Conservation (phyloP, 2,888 invertebrate species). For the Ametastegia equiseti region DNA sequence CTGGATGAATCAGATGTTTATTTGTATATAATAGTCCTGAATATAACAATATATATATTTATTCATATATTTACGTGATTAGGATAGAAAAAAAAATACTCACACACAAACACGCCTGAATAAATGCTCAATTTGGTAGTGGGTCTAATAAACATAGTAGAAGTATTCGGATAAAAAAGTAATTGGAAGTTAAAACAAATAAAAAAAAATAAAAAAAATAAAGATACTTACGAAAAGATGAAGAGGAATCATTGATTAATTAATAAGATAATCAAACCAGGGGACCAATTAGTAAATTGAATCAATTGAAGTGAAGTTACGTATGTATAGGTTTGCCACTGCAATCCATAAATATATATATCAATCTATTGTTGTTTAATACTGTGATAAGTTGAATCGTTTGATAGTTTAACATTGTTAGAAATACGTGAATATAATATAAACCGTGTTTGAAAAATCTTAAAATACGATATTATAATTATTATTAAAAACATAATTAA, state of each 20-base stretch:
- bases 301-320: too few relatives aligned
- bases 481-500: background rate
- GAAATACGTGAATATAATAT: background rate
- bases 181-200: background rate
- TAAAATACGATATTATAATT: background rate
- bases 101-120: slow-evolving; percentile 53
- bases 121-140: slow-evolving; percentile 57
- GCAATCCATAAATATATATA: background rate
- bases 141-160: too few relatives aligned
- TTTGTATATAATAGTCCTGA: background rate
- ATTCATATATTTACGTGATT: background rate
- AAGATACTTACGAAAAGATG: too few relatives aligned
- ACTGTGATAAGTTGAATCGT: slow-evolving; percentile 6
- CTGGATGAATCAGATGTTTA: background rate
- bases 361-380: background rate
- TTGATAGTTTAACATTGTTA: background rate
- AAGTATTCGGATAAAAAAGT: too few relatives aligned
- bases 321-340: background rate
- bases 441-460: background rate
- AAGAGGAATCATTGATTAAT: too few relatives aligned
- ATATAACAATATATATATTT: background rate
- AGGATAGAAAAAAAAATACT: background rate
- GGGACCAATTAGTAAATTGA: slow-evolving; percentile 27
- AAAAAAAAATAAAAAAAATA: background rate
- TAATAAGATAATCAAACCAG: too few relatives aligned